A percentile compares a stretch with the other conserved stretches of the same genome.
Conservation (phyloP, 1,140 invertebrate species). For the Anoplophora glabripennis region DNA sequence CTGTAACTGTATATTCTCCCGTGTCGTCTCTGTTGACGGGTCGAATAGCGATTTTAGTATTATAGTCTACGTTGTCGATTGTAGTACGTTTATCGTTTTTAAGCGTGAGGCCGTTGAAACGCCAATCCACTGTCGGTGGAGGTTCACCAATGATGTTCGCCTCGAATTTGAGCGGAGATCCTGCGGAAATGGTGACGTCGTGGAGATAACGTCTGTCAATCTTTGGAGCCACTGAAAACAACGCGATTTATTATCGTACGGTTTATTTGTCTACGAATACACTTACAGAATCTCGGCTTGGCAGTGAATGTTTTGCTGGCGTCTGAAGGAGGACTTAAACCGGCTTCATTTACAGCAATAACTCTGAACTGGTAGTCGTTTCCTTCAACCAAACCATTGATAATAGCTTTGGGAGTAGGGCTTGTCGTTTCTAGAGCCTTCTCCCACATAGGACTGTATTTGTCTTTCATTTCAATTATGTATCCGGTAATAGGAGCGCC, state of each 20-base stretch:
- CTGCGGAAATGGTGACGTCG: constrained; percentile 86
- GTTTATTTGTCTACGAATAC: constrained; percentile 7
- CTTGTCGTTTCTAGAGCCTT: constrained; percentile 79
- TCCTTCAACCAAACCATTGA: constrained; percentile 90
- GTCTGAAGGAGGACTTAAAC: constrained; percentile 84
- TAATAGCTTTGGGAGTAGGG: constrained; percentile 66
- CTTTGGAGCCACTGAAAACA: constrained; percentile 78
- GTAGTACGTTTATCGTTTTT: constrained; percentile 59
- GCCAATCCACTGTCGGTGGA: constrained; percentile 86
- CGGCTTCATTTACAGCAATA: constrained; percentile 92
- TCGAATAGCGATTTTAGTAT: constrained; percentile 81
- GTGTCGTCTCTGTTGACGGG: constrained; percentile 77
- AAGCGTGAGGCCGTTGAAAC: constrained; percentile 62
- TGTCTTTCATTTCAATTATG: constrained; percentile 96
- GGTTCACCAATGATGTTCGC: constrained; percentile 90
- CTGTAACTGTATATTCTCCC: constrained; percentile 85
- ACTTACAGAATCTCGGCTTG: constrained; percentile 81
- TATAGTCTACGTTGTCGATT: constrained; percentile 84
- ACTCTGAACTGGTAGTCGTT: constrained; percentile 99
- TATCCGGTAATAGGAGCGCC: constrained; percentile 92
- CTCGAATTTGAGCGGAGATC: constrained; percentile 88
- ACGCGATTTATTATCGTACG: not conserved
- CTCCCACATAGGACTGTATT: constrained; percentile 91
- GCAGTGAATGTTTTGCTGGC: constrained; percentile 85
- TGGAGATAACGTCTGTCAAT: constrained; percentile 90